Conservation (phyloP, 2,113 vertebrate species). For the Taurulus bubalis region DNA sequence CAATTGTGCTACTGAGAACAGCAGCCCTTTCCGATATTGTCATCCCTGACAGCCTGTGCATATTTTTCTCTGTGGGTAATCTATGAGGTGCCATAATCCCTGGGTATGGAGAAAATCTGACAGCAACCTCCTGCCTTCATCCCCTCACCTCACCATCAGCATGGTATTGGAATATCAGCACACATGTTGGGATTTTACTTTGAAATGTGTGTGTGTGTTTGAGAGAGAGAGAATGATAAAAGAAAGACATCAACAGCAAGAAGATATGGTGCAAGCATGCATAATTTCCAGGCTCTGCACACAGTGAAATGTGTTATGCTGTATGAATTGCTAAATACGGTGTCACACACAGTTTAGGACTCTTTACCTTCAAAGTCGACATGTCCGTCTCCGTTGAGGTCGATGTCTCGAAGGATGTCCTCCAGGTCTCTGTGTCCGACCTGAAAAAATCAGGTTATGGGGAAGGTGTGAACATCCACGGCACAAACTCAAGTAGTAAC, state of each 20-base stretch:
- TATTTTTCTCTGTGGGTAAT: constrained; percentile 65
- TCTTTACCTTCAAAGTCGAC: constrained; percentile 95
- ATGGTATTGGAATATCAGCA: constrained; percentile 29
- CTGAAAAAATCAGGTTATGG: constrained; percentile 66
- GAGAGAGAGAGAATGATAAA: background rate
- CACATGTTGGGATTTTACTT: constrained; percentile 37
- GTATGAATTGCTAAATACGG: background rate
- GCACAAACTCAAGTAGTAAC: constrained; percentile 4
- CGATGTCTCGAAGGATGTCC: constrained; percentile 96
- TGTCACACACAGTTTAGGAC: background rate
- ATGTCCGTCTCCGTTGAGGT: constrained; percentile 96
- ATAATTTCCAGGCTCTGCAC: background rate
- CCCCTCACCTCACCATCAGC: constrained; percentile 56
- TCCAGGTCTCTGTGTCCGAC: constrained; percentile 96
- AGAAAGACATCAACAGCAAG: background rate
- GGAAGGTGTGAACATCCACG: constrained; percentile 27
- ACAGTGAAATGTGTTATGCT: background rate
- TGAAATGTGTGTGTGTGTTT: constrained; percentile 8
- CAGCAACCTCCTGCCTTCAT: constrained; percentile 63
- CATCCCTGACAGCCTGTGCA: constrained; percentile 47
- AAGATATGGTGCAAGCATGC: background rate
- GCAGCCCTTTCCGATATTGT: constrained; percentile 54
- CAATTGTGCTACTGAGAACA: constrained; percentile 16
- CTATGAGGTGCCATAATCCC: constrained; percentile 78
- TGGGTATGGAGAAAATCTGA: constrained; percentile 78